Base-by-base conservation (phyloP, 1,140 invertebrate genomes). In the Tetramorium parvispinum region DNA sequence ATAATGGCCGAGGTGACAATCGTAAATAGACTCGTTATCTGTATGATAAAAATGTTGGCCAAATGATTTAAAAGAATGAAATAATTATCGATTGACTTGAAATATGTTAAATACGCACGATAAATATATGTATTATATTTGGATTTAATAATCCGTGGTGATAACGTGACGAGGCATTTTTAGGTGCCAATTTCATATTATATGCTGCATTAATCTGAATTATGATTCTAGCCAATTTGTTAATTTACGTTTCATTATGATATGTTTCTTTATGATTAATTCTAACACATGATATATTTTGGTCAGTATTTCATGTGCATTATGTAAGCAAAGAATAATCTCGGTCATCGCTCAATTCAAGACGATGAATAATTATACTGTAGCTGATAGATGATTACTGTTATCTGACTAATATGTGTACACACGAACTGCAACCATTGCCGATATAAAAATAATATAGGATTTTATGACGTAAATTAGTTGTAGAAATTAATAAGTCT, bases 111-210 rank as follows among this genome's bases (percentile, higher is more conserved):
- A 61, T 43, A 27, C 24, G 7, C 18, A 18, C 11, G 32, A 57
- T 70, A 46, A 57, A 53, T 40, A 51, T 16, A 43, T 11, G 16
- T 46, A 70, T 24, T 46, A 13, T 16, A 53, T 59, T 82, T 82
- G 7, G 49, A 57, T 81, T 68, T 21, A 81, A 79, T 27, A 40
- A 71, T 73, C n/a, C 10, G 51, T 73, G 53, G 24, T 75, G 40
- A 83, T 83, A 82, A 82, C 18, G 27, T 73, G 79, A 82, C 79
- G 51, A 83, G 70, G 68, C 68, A 83, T 59, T 83, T 57, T 83
- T 59, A 37, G 16, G 24, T 83, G 79, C 68, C 53, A 73, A 83
- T 83, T 13, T 81, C 6, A 53, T 83, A 49, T 75, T 59, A 32
- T 37, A 37, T 37, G 11, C 40, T 73, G 27, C 16, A 16, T 55